A percentile compares a stretch with the other conserved stretches of the same genome.
Conservation (phyloP, 2,888 invertebrate genomes). For the Magallana nippona region DNA sequence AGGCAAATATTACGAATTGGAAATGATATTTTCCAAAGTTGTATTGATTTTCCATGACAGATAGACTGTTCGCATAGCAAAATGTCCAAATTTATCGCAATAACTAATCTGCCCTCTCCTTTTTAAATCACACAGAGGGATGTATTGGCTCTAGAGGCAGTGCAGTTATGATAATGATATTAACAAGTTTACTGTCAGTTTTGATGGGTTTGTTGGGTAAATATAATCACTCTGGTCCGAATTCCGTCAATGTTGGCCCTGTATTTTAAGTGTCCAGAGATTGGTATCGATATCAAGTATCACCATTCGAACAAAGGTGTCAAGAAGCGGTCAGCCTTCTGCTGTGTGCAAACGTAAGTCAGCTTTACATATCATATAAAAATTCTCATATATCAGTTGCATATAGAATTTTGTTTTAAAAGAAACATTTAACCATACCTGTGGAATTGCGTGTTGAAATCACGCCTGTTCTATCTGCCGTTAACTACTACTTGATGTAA, state of each 20-base stretch:
- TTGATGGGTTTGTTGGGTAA: slow-evolving; percentile 19
- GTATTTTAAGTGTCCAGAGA: neutral
- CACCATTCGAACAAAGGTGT: too few species aligned
- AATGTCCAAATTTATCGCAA: neutral
- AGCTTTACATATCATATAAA: too few species aligned
- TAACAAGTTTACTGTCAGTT: slow-evolving; percentile 30
- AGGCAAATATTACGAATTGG: neutral
- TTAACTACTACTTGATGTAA: too few species aligned
- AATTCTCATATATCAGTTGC: too few species aligned
- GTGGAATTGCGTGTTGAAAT: too few species aligned
- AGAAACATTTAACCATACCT: too few species aligned
- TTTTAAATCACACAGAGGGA: neutral
- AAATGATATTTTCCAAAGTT: neutral
- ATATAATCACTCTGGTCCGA: neutral
- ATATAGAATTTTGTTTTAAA: too few species aligned
- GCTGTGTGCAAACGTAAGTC: too few species aligned
- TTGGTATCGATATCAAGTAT: neutral
- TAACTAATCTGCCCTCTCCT: neutral
- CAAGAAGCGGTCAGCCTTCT: too few species aligned
- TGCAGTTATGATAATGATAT: slow-evolving; percentile 29
- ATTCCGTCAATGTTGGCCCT: neutral
- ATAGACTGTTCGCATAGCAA: neutral
- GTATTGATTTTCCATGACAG: neutral
- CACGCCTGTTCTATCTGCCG: too few species aligned
- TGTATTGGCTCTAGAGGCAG: slow-evolving; percentile 10